Evolutionary conservation across 2,888 invertebrate species (phyloP), one percentile per base, ranked within the genome.

Genomic region (Busseola fusca): DNA sequence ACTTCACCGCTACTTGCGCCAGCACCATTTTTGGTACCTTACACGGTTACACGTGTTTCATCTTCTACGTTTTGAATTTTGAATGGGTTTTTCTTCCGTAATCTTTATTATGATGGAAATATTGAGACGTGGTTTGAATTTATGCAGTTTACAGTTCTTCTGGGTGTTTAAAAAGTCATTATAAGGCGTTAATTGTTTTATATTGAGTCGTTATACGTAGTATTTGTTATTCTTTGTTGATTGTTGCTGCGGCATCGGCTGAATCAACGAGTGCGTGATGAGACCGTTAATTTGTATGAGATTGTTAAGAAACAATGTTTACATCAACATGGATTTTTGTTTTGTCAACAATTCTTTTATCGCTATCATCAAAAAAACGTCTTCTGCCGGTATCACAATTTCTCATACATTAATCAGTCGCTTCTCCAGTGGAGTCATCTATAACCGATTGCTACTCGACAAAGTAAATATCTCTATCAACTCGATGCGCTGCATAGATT

Each of bases 391-490:
- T 50, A 63, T 9, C 2, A 27, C 5, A 60, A 48, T 40, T 63
- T 80, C 50, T 40, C 57, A 62, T 42, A 69, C 27, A 68, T 70
- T 72, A 66, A 80, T 72, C 63, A 69, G 54, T 21, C 34, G 14
- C 57, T 50, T 30, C 34, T 59, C 18, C 25, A 63, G 62, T 54
- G 65, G 58, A 67, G 67, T 71, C 76, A 84, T 82, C 80, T 71
- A 42, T 50, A 67, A 75, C 58, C 54, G 64, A 72, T 67, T 69
- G 56, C 70, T 77, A 64, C 48, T 78, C 65, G 80, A 87, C 85
- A 84, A 82, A 87, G 87, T 83, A 83, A 87, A 90, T 90, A 88
- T 87, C 87, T 89, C 86, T 88, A 90, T 90, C 88, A 86, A 80
- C 74, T 73, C 74, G 87, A 89, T 90, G 86, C 84, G 83, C 86